These are phyloP conservation scores for Microchirus variegatus DNA, from an alignment of 2,797 vertebrate genomes.

Conservation along the genomic window DNA sequence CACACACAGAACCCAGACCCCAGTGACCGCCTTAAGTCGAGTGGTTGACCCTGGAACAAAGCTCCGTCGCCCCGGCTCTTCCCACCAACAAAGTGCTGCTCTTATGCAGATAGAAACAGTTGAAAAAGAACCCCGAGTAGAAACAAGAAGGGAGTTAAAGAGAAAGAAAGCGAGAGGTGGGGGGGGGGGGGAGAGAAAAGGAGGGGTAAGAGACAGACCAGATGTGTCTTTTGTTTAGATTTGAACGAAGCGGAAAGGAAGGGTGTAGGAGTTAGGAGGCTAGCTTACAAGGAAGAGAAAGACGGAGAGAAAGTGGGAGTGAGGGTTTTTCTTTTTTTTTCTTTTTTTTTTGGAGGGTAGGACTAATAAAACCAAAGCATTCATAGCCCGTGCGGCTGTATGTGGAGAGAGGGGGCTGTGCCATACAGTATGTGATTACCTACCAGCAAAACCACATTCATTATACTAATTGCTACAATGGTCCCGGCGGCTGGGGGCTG, in stretches of 20 bases:
- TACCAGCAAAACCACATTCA: constrained; percentile 81
- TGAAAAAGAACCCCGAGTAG: constrained; percentile 55
- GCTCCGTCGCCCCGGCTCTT: constrained; percentile 50
- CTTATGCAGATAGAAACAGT: constrained; percentile 62
- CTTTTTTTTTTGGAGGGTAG: constrained; percentile 41
- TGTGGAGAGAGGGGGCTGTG: constrained; percentile 51
- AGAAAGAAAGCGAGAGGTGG: constrained; percentile 61
- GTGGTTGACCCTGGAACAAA: constrained; percentile 66
- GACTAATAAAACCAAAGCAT: constrained; percentile 79
- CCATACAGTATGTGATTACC: constrained; percentile 78
- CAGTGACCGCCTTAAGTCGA: constrained; percentile 49
- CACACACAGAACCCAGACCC: constrained; percentile 35
- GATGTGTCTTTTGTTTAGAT: constrained; percentile 88
- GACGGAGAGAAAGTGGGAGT: constrained; percentile 64
- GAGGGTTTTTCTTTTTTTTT: constrained; percentile 34
- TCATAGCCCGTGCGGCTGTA: constrained; percentile 67
- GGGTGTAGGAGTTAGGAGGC: constrained; percentile 79
- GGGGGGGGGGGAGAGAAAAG: too few species aligned
- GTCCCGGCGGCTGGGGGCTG: constrained; percentile 70
- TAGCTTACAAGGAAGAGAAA: constrained; percentile 56
- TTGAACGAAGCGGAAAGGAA: constrained; percentile 83
- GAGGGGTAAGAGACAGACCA: constrained; percentile 82
- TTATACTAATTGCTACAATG: constrained; percentile 82
- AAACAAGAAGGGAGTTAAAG: constrained; percentile 71
- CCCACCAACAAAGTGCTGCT: constrained; percentile 67